Conservation (phyloP, 2,113 vertebrate species). For the Zapus hudsonius region DNA sequence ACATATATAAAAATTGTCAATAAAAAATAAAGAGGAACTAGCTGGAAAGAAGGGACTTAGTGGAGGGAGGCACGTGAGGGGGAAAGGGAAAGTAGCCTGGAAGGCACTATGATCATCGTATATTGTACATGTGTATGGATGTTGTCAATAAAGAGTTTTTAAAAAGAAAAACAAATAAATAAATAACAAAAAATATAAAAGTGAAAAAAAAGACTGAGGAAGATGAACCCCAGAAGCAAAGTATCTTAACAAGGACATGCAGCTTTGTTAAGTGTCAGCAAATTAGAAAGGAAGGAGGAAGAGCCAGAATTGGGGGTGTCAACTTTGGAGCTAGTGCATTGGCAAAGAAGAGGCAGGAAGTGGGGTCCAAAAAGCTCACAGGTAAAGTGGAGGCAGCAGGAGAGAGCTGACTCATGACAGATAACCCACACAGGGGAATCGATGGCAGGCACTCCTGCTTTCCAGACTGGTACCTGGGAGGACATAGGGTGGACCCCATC, state of each 20-base stretch:
- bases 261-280: too few species aligned
- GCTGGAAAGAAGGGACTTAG: too few species aligned
- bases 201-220: background rate
- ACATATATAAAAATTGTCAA: too few species aligned
- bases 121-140: too few species aligned
- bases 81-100: too few species aligned
- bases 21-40: too few species aligned
- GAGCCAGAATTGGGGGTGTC: background rate
- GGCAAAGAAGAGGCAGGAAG: too few species aligned
- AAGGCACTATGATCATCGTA: too few species aligned
- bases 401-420: background rate
- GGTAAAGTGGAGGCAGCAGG: background rate
- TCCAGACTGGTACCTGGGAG: background rate
- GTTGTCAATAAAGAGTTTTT: too few species aligned
- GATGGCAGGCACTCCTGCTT: background rate
- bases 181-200: too few species aligned
- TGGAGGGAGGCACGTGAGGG: too few species aligned
- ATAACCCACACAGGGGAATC: background rate
- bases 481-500: background rate
- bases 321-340: background rate
- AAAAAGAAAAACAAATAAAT: too few species aligned
- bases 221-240: background rate
- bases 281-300: background rate
- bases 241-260: background rate
- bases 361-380: background rate